Percentiles rank a stretch among this genome's conserved stretches.
Evolutionary conservation across 2,797 vertebrate species (phyloP).

Genomic region (Hyperoplus immaculatus): DNA sequence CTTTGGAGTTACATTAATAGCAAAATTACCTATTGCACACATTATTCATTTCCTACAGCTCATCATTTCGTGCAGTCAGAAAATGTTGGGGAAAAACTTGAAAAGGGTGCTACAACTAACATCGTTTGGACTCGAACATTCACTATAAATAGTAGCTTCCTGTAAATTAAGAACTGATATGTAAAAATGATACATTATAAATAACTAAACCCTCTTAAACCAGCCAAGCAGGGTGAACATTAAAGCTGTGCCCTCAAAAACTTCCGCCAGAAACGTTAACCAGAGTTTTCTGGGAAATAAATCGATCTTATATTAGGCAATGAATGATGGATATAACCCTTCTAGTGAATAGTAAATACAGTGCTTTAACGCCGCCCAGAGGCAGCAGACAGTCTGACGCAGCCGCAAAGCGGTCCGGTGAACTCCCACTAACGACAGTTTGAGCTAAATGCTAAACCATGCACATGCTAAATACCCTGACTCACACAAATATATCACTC

Average conservation of each 20-base stretch:
- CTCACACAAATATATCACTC: neutral
- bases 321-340: neutral
- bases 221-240: constrained; percentile 51
- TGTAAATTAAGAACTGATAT: neutral
- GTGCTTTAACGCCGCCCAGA: neutral
- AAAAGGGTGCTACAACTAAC: too few relatives aligned
- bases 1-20: neutral
- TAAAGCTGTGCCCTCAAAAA: constrained; percentile 12
- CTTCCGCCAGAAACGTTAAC: too few relatives aligned
- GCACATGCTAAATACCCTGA: neutral
- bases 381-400: constrained; percentile 5
- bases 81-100: neutral
- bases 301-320: neutral
- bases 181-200: neutral
- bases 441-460: constrained; percentile 52
- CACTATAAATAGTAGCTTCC: neutral
- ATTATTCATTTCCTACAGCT: neutral
- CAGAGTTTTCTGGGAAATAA: too few relatives aligned
- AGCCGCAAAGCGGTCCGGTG: constrained; percentile 1
- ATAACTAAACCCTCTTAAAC: neutral
- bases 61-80: neutral
- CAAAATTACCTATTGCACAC: neutral
- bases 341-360: neutral
- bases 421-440: constrained; percentile 3
- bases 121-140: neutral